Base-by-base conservation (phyloP, 2,113 vertebrate genomes). In the Gopherus evgoodei region DNA sequence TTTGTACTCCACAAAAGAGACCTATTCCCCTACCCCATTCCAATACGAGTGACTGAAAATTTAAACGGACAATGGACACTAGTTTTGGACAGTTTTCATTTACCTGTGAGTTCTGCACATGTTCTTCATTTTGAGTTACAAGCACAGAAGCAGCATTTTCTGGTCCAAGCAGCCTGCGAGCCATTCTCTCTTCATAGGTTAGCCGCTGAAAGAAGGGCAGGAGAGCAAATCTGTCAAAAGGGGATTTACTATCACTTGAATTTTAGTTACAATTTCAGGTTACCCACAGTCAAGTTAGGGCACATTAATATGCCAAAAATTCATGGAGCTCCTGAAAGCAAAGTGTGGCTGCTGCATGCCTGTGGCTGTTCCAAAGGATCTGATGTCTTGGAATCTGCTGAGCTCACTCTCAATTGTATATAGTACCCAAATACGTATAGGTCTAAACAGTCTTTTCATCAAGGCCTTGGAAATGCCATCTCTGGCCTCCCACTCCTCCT, bases 111-210 rank as follows among this genome's bases (percentile, higher is more conserved):
- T 98, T 97, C 83, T 98, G 99, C 52, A 96, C 50, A 84, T 98
- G 98, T 93, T 97, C 98, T 24, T 98, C 98, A 75, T 95, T 96
- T 90, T 98, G 98, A 83, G 98, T 83, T 94, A 99, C 99, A 94
- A 99, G 97, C 86, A 99, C 98, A n/a, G 98, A 98, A 83, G 98
- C 98, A 91, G 98, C 99, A 8, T 98, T 99, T 86, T 98, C 99
- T 90, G 99, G 99, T 96, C 99, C 99, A 12, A 99, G 98, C 98
- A 99, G 98, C 97, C 99, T 98, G 78, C 99, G 99, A 94, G 99
- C 99, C 99, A 99, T 99, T 80, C 98, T 99, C 89, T 99, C 99
- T 93, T 99, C 99, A 81, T 99, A 99, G 17, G 99, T 99, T 93
- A 99, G 90, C 91, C 99, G 98, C 99, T 99, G 95, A 52, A 94